Percentiles rank a stretch among this genome's conserved stretches.
phyloP scores from a whole-genome alignment of 2,113 vertebrate genomes.

The Lycaon pictus region DNA sequence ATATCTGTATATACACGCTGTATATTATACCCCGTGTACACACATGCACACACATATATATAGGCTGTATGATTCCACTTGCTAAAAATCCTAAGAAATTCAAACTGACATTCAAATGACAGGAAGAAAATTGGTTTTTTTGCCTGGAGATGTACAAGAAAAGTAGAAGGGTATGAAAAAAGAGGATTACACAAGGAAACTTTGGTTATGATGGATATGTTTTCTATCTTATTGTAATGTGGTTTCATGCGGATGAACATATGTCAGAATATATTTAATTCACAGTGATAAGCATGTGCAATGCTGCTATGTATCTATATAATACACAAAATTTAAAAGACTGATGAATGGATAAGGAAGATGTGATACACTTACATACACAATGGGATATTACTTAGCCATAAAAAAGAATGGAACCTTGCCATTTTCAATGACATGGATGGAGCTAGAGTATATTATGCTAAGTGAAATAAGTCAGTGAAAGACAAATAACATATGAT shows the following conservation, averaged over 20 bases:
- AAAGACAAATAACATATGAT: background rate
- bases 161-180: background rate
- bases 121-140: background rate
- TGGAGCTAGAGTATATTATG: background rate
- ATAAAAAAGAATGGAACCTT: background rate
- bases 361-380: background rate
- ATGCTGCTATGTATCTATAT: background rate
- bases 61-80: background rate
- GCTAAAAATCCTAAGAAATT: background rate
- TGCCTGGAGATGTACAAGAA: background rate
- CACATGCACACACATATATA: background rate
- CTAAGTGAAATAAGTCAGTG: background rate
- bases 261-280: background rate
- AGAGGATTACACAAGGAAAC: background rate
- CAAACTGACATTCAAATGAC: background rate
- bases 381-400: background rate
- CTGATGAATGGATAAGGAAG: background rate
- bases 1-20: too few relatives aligned
- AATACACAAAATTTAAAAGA: background rate
- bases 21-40: too few relatives aligned
- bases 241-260: background rate
- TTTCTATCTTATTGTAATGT: background rate
- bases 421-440: background rate
- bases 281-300: background rate
- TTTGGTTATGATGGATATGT: background rate